phyloP scores from a whole-genome alignment of 2,113 vertebrate genomes.

The Aspidoscelis tigris region DNA sequence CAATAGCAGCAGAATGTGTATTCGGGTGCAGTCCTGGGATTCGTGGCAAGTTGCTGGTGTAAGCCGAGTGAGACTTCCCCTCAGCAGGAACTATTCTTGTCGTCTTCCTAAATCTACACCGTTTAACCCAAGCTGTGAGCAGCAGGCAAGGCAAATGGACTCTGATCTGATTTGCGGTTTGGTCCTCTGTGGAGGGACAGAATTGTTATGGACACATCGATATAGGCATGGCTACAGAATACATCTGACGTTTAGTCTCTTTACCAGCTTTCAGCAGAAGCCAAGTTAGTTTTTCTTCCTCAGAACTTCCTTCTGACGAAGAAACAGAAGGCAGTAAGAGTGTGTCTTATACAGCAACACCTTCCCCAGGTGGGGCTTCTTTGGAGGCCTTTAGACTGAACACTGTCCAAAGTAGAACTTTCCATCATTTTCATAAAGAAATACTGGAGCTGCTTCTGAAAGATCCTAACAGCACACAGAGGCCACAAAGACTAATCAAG shows the following conservation, averaged over 20 bases:
- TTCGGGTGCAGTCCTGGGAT: not conserved
- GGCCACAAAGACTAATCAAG: constrained; percentile 9
- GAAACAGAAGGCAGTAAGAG: not conserved
- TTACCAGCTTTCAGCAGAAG: not conserved
- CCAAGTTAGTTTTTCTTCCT: not conserved
- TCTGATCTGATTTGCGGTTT: constrained; percentile 10
- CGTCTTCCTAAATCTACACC: not conserved
- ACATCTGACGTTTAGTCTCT: not conserved
- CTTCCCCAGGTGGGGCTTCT: not conserved
- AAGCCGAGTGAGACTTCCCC: not conserved
- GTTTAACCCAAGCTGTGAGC: not conserved
- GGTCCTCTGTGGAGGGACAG: constrained; percentile 18
- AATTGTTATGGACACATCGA: not conserved
- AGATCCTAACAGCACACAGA: not conserved
- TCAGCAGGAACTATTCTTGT: not conserved
- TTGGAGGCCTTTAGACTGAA: constrained; percentile 2
- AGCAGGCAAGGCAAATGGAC: not conserved
- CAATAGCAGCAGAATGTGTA: constrained; percentile 4
- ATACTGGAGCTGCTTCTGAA: not conserved
- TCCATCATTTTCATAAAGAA: not conserved
- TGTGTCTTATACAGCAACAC: not conserved
- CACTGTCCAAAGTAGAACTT: constrained; percentile 3
- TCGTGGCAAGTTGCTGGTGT: constrained; percentile 11
- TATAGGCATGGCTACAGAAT: not conserved
- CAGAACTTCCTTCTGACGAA: not conserved